A percentile compares a stretch with the other conserved stretches of the same genome.
These are phyloP conservation scores for Solen grandis DNA, from an alignment of 1,140 invertebrate species.

Conservation along the genomic window DNA sequence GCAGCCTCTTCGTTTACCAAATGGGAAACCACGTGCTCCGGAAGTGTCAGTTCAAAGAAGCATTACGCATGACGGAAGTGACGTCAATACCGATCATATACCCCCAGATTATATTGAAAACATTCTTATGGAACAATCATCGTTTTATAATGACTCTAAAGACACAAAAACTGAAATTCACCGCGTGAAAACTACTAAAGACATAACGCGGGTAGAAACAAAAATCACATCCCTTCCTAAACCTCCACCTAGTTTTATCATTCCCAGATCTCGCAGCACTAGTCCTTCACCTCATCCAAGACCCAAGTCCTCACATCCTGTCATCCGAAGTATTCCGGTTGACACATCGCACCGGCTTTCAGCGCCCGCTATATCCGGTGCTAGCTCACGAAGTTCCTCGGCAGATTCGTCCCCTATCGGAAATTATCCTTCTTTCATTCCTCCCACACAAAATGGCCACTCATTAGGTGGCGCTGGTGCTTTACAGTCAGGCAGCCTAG, in stretches of 20 bases:
- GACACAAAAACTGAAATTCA: slow-evolving; percentile 41
- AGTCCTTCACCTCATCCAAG: slow-evolving; percentile 36
- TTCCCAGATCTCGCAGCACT: slow-evolving; percentile 47
- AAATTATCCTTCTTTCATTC: slow-evolving; percentile 1
- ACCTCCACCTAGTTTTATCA: slow-evolving; percentile 61
- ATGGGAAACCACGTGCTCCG: too few species aligned
- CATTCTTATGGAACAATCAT: slow-evolving; percentile 51
- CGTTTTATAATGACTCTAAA: slow-evolving; percentile 39
- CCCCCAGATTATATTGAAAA: slow-evolving; percentile 45
- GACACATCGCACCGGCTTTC: slow-evolving; percentile 47
- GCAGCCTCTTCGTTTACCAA: too few species aligned
- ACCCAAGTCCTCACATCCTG: slow-evolving; percentile 23
- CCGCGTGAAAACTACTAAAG: slow-evolving; percentile 52
- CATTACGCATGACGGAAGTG: slow-evolving; percentile 37
- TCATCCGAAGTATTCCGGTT: slow-evolving; percentile 33
- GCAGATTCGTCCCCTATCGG: slow-evolving; percentile 26
- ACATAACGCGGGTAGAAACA: slow-evolving; percentile 27
- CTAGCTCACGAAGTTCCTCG: slow-evolving; percentile 10
- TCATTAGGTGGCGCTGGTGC: not conserved
- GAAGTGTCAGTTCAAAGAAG: too few species aligned
- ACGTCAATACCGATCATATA: not conserved
- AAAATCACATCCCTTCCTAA: slow-evolving; percentile 40
- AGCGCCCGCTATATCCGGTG: slow-evolving; percentile 6
- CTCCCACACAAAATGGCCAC: not conserved
- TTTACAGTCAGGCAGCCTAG: slow-evolving; percentile 37